Evolutionary conservation across 2,888 invertebrate species (phyloP), one percentile per base, ranked within the genome.

Genomic region (Frankliniella fusca): DNA sequence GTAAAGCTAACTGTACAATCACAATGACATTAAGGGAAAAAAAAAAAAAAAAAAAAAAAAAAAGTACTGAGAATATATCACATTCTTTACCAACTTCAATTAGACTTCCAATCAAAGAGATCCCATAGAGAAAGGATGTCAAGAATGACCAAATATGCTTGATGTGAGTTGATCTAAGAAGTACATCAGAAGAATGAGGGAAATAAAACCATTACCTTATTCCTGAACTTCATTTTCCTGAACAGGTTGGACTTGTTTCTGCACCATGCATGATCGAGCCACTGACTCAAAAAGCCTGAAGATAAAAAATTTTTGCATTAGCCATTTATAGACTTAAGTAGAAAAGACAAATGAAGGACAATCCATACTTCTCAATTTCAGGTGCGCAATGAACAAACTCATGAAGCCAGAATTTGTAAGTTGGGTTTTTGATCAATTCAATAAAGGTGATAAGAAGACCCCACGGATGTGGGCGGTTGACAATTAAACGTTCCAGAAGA

Each of bases 351-450:
- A n/a, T n/a, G n/a, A 82, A 65, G 83, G 81, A 81, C 83, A 83
- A 48, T 81, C 65, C 94, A 92, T 89, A 97, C 97, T 98, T 98
- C 90, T 98, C 98, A 86, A 99, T 99, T 90, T 99, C 99, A 1
- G 99, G 98, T 28, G 99, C 99, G 89, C 99, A 99, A 87, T 98
- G 97, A 1, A 99, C 99, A 90, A 99, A 99, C 87, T 99, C 98
- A 87, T 99, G 99, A 85, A 94, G 93, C 99, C 99, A 99, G 90
- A 99, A 99, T 89, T 98, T 97, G 90, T 98, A 99, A 48, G 94
- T 93, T 10, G 97, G 98, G 90, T 99, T 99, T 89, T 99, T 98
- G 87, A 99, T 99, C 84, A 99, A 92, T 88, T 99, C 99, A 85
- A 99, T 99, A 89, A 99, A 99, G 0, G 99, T 99, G 85, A 99